phyloP scores from a whole-genome alignment of 2,113 vertebrate genomes.

The Chelonoidis abingdonii region DNA sequence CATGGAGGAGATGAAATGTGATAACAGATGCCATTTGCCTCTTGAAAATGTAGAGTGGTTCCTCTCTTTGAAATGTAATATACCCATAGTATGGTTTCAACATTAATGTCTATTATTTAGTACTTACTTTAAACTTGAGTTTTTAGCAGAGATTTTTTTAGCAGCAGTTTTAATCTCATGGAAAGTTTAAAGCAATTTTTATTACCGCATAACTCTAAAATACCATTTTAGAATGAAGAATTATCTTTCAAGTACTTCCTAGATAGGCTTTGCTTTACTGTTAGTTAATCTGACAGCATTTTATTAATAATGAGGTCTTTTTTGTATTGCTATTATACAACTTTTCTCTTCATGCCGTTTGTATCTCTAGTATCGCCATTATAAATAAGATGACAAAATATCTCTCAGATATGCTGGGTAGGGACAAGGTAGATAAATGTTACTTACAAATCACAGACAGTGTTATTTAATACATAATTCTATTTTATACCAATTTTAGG shows the following conservation, averaged over 20 bases:
- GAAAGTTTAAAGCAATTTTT: conserved; percentile 68
- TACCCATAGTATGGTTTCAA: neutral
- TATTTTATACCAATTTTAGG: conserved; percentile 17
- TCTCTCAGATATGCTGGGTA: conserved; percentile 34
- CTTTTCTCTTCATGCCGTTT: conserved; percentile 62
- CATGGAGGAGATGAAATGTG: accelerated
- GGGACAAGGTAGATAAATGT: conserved; percentile 52
- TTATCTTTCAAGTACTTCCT: conserved; percentile 61
- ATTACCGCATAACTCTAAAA: conserved; percentile 60
- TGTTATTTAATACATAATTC: conserved; percentile 42
- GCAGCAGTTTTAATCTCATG: conserved; percentile 18
- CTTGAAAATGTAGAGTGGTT: conserved; percentile 20
- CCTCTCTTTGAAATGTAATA: conserved; percentile 47
- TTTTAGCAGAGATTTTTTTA: conserved; percentile 23
- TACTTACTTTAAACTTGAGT: conserved; percentile 30
- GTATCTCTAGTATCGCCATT: conserved; percentile 60
- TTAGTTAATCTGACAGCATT: conserved; percentile 66
- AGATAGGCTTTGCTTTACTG: conserved; percentile 64
- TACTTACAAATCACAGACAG: conserved; percentile 14
- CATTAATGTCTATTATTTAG: conserved; percentile 13
- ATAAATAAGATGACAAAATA: conserved; percentile 55
- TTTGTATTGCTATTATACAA: conserved; percentile 57
- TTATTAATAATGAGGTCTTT: conserved; percentile 69
- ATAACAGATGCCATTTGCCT: conserved; percentile 11
- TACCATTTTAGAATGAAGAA: conserved; percentile 61